These are phyloP conservation scores for Mactra quadrangularis DNA, from an alignment of 1,140 invertebrate species.

Conservation along the genomic window DNA sequence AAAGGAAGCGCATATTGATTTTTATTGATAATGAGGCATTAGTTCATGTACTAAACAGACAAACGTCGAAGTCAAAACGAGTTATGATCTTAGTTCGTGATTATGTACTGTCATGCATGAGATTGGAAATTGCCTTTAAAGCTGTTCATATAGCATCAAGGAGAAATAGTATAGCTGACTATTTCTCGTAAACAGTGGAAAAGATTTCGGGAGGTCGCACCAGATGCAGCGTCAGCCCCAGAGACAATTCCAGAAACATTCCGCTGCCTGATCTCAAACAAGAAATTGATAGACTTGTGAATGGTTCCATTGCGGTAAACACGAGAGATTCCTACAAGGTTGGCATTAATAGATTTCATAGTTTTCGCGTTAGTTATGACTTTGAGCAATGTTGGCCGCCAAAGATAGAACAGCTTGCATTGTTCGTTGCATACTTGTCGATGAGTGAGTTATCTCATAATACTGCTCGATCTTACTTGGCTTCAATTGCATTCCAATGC, in stretches of 20 bases:
- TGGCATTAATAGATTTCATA: neutral
- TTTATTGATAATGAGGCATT: too few species aligned
- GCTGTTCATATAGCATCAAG: too few species aligned
- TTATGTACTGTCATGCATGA: too few species aligned
- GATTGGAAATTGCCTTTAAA: too few species aligned
- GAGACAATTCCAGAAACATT: neutral
- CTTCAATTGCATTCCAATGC: slow-evolving; percentile 1
- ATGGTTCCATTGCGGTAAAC: slow-evolving; percentile 2
- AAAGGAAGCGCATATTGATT: too few species aligned
- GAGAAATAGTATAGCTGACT: neutral
- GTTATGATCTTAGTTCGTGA: too few species aligned
- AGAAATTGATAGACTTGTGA: too few species aligned
- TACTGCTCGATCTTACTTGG: slow-evolving; percentile 2
- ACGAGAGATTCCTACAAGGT: too few species aligned
- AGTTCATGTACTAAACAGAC: too few species aligned
- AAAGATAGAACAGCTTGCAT: neutral
- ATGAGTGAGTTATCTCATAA: neutral
- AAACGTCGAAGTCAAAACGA: too few species aligned
- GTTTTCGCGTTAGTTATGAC: neutral
- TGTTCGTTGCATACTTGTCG: slow-evolving; percentile 1
- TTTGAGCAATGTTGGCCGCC: neutral
- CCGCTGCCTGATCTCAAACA: too few species aligned
- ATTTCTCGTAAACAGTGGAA: slow-evolving; percentile 9
- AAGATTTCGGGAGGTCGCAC: neutral
- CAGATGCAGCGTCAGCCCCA: too few species aligned